These are phyloP conservation scores for Dermochelys coriacea DNA, from an alignment of 2,797 vertebrate species.

Conservation along the genomic window DNA sequence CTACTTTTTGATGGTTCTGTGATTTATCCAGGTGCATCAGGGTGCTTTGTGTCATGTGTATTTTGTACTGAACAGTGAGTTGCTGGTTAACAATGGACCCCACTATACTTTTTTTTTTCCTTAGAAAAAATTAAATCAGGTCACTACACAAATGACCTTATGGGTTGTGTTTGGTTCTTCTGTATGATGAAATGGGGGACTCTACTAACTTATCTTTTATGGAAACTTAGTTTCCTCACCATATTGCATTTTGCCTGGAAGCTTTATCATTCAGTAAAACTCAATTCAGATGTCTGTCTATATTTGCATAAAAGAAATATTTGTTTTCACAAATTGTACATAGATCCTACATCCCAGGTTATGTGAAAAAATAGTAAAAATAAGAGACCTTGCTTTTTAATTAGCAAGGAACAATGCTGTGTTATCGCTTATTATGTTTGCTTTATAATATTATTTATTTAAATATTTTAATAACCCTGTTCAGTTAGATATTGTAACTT, in stretches of 20 bases:
- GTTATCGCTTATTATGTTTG: background rate
- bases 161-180: background rate
- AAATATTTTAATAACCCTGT: background rate
- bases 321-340: background rate
- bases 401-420: background rate
- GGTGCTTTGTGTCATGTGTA: background rate
- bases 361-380: conserved; percentile 12
- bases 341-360: background rate
- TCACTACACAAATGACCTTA: background rate
- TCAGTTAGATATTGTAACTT: background rate
- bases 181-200: background rate
- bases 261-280: background rate
- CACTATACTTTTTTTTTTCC: background rate
- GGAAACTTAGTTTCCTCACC: background rate
- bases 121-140: background rate
- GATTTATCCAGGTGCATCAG: background rate
- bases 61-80: background rate
- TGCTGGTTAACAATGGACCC: background rate
- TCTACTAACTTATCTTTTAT: background rate
- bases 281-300: background rate
- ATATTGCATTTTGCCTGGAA: background rate
- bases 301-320: conserved; percentile 37
- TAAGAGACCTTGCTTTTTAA: conserved; percentile 7
- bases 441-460: background rate
- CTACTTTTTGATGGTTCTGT: background rate